Evolutionary conservation across 2,797 vertebrate genomes (phyloP), one percentile per base, ranked within the genome.

Genomic region (Cyprinodon diabolis): DNA sequence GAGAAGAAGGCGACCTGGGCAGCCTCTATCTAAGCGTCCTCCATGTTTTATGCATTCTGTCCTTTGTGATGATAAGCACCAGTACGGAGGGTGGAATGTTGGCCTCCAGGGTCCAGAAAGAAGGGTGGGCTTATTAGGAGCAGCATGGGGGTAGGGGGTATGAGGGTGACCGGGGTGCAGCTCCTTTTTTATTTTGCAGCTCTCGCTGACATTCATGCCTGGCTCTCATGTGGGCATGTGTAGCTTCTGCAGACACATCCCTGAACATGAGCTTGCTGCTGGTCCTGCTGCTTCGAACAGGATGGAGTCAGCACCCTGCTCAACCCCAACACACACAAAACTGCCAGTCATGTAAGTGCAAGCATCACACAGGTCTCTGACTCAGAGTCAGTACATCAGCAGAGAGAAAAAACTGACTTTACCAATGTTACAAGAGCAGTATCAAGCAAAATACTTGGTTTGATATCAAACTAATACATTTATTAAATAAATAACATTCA

Each of bases 1-100:
- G 87, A 92, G 91, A 91, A 91, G 94, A 92, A 93, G 87, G 91
- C 88, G 82, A 94, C 92, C 93, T 93, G 88, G 89, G 88, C 93
- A 77, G 90, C 89, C 92, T 93, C 90, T 91, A 91, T 94, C 89
- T 92, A 91, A 92, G 91, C 90, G 90, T 92, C 92, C 93, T 92
- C 94, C 93, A 94, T 94, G 94, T 95, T 95, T 95, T 93, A 96
- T 95, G 94, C 94, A 95, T 95, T 94, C 94, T 92, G 89, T 89
- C 91, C 91, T 95, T 95, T 96, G 94, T 95, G 94, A 96, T 95
- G 94, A 94, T 94, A 95, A 96, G 94, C 91, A 83, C 91, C 89
- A 92, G 92, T 52, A 79, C 74, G 68, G 90, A 93, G 90, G 92
- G 92, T 92, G 89, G 92, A 93, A 94, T 93, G 91, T 88, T 91